These are phyloP conservation scores for Epinephelus malabaricus DNA, from an alignment of 2,797 vertebrate genomes.

Conservation along the genomic window DNA sequence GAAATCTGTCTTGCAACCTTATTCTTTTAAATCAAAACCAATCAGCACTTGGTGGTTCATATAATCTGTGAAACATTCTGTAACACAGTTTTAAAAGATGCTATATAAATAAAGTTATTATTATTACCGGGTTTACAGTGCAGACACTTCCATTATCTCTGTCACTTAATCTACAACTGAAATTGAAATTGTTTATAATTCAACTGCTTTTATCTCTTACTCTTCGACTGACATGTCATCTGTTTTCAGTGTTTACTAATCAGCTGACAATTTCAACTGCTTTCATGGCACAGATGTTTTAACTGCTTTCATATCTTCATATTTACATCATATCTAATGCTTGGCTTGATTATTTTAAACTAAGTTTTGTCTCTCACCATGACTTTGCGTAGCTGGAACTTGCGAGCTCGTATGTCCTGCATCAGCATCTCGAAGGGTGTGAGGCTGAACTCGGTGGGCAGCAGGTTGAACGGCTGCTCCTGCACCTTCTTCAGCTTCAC, in stretches of 20 bases:
- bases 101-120: too few species aligned
- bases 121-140: neutral
- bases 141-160: neutral
- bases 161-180: neutral
- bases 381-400: slow-evolving; percentile 96
- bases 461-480: slow-evolving; percentile 93
- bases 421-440: slow-evolving; percentile 99
- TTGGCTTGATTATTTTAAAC: neutral
- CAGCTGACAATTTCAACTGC: neutral
- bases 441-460: slow-evolving; percentile 96
- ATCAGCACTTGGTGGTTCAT: too few species aligned
- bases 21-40: too few species aligned
- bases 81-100: too few species aligned
- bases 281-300: neutral
- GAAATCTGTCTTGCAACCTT: too few species aligned
- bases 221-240: neutral
- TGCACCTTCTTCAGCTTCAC: slow-evolving; percentile 98
- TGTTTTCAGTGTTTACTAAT: too few species aligned
- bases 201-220: neutral
- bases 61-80: too few species aligned
- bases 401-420: slow-evolving; percentile 95
- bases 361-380: slow-evolving; percentile 88
- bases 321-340: neutral
- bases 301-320: neutral
- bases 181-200: neutral